Conservation (phyloP, 1,140 invertebrate genomes). For the Drosophila jambulina region DNA sequence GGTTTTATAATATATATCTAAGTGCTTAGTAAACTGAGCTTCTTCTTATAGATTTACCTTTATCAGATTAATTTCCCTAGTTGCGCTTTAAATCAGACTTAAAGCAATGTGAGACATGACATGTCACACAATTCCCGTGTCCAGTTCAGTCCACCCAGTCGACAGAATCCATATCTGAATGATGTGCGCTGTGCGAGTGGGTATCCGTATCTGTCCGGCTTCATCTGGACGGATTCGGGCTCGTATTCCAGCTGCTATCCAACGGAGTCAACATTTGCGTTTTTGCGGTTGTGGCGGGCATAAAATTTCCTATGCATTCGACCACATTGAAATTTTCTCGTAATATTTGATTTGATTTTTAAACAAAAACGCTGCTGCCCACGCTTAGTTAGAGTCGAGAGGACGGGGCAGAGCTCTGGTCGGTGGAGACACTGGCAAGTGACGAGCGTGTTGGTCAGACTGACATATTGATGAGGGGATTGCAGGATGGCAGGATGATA, state of each 20-base stretch:
- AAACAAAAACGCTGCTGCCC: conserved; percentile 64
- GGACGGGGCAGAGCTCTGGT: not conserved
- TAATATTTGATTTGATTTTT: conserved; percentile 84
- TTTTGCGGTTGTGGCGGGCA: conserved; percentile 72
- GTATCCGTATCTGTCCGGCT: conserved; percentile 27
- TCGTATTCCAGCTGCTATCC: conserved; percentile 20
- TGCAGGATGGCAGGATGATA: not conserved
- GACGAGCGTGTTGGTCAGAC: conserved; percentile 46
- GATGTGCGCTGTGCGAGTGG: conserved; percentile 17
- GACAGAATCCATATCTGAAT: conserved; percentile 11
- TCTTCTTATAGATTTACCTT: not conserved
- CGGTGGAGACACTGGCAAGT: conserved; percentile 54
- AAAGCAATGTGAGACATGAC: conserved; percentile 1
- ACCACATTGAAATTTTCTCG: conserved; percentile 80
- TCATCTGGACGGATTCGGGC: conserved; percentile 10
- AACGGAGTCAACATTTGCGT: conserved; percentile 75
- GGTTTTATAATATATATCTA: too few species aligned
- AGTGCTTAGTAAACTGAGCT: not conserved
- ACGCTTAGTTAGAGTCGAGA: conserved; percentile 22
- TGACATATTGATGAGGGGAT: conserved; percentile 49
- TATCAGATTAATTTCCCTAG: not conserved
- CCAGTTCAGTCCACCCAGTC: conserved; percentile 1
- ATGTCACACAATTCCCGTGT: conserved; percentile 5
- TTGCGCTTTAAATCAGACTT: conserved; percentile 3
- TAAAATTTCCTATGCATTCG: conserved; percentile 78